Evolutionary conservation across 2,797 vertebrate genomes (phyloP).

Genomic region (Mustela erminea): DNA sequence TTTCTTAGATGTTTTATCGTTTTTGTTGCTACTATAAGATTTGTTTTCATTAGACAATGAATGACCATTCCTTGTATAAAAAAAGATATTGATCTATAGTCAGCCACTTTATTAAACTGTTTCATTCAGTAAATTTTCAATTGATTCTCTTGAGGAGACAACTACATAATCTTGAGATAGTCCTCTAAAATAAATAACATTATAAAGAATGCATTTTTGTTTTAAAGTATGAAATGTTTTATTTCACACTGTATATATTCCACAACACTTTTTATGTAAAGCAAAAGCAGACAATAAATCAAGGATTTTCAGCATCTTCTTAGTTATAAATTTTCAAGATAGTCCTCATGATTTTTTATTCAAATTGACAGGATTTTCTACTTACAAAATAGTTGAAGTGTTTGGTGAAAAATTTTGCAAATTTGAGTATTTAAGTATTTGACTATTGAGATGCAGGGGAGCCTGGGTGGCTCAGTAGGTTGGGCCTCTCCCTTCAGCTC

Average conservation of each 20-base stretch:
- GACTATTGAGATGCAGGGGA: no score
- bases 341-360: background rate
- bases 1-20: background rate
- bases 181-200: background rate
- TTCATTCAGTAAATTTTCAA: background rate
- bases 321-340: background rate
- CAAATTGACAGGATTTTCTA: background rate
- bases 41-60: slow-evolving; percentile 2
- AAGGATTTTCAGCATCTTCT: slow-evolving; percentile 28
- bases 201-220: background rate
- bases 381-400: background rate
- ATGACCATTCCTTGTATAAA: background rate
- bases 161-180: background rate
- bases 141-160: background rate
- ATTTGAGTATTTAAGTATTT: background rate
- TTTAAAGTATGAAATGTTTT: background rate
- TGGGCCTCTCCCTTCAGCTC: no score
- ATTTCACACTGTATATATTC: background rate
- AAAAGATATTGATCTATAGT: background rate
- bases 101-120: background rate
- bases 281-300: background rate
- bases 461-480: no score
- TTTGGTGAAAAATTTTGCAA: background rate
- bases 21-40: background rate
- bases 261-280: background rate